These are phyloP conservation scores for Lanistes nyassanus DNA, from an alignment of 1,140 invertebrate genomes.

Conservation along the genomic window DNA sequence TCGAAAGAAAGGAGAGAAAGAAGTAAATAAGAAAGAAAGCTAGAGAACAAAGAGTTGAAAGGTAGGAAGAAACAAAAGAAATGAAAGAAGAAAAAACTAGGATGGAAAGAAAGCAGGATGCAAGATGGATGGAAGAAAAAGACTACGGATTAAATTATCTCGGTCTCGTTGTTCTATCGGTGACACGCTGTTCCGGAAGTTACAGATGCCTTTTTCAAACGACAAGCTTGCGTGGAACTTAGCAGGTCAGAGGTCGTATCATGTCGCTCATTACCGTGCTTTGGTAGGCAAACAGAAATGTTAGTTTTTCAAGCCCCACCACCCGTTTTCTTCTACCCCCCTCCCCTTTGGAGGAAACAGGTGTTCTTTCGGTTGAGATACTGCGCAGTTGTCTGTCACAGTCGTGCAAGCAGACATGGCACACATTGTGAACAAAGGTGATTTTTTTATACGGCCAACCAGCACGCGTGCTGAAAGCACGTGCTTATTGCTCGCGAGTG, in stretches of 20 bases:
- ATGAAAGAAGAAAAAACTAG: background rate
- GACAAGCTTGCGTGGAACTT: background rate
- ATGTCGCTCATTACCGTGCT: background rate
- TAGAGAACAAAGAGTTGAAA: too few relatives aligned
- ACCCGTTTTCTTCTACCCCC: background rate
- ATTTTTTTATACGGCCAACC: too few relatives aligned
- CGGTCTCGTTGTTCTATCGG: too few relatives aligned
- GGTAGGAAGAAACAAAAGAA: background rate
- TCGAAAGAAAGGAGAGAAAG: slow-evolving; percentile 4
- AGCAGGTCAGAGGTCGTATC: too few relatives aligned
- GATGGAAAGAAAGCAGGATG: background rate
- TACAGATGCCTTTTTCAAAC: background rate
- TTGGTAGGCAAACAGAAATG: background rate
- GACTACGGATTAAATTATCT: too few relatives aligned
- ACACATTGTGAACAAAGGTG: too few relatives aligned
- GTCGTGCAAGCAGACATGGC: too few relatives aligned
- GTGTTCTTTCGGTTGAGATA: background rate
- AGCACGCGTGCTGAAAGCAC: too few relatives aligned
- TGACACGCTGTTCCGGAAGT: background rate
- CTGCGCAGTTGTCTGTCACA: slow-evolving; percentile 12
- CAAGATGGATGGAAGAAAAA: too few relatives aligned
- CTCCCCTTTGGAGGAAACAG: background rate
- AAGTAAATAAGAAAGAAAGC: background rate
- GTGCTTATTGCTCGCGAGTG: too few relatives aligned
- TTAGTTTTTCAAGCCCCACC: background rate